phyloP scores from a whole-genome alignment of 1,140 invertebrate species.

The Drosophila neocordata region DNA sequence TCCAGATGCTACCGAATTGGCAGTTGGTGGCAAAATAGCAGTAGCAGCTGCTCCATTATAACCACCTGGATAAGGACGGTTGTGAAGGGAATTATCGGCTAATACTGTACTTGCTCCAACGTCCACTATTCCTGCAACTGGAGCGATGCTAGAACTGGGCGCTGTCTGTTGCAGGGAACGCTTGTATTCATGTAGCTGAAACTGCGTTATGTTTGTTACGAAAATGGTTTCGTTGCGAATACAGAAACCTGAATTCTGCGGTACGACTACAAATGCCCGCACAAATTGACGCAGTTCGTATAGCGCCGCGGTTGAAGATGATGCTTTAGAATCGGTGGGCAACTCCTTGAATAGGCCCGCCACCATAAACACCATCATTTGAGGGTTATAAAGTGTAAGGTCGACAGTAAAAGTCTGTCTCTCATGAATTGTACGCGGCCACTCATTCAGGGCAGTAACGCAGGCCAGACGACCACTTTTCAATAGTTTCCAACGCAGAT shows the following conservation, averaged over 20 bases:
- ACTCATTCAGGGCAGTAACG: conserved; percentile 89
- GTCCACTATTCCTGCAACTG: neutral
- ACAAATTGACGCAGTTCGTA: conserved; percentile 89
- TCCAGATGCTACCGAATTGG: conserved; percentile 45
- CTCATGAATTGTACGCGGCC: conserved; percentile 92
- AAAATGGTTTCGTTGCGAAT: conserved; percentile 93
- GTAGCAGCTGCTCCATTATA: conserved; percentile 11
- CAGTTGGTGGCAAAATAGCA: neutral
- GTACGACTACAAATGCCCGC: conserved; percentile 91
- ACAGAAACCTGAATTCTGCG: conserved; percentile 90
- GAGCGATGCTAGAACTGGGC: neutral
- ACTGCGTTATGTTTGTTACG: conserved; percentile 88
- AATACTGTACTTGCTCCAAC: neutral
- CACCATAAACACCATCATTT: conserved; percentile 88
- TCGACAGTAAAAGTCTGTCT: conserved; percentile 93
- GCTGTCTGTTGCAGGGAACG: conserved; percentile 49
- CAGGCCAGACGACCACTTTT: conserved; percentile 89
- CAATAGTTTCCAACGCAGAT: conserved; percentile 83
- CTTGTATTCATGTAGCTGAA: conserved; percentile 86
- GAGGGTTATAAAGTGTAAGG: conserved; percentile 87
- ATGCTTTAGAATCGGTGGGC: conserved; percentile 15
- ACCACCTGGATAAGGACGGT: conserved; percentile 28
- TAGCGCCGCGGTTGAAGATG: conserved; percentile 31
- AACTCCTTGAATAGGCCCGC: conserved; percentile 89
- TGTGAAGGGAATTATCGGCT: conserved; percentile 29